phyloP scores from a whole-genome alignment of 2,797 vertebrate species.

The Gymnothorax javanicus region DNA sequence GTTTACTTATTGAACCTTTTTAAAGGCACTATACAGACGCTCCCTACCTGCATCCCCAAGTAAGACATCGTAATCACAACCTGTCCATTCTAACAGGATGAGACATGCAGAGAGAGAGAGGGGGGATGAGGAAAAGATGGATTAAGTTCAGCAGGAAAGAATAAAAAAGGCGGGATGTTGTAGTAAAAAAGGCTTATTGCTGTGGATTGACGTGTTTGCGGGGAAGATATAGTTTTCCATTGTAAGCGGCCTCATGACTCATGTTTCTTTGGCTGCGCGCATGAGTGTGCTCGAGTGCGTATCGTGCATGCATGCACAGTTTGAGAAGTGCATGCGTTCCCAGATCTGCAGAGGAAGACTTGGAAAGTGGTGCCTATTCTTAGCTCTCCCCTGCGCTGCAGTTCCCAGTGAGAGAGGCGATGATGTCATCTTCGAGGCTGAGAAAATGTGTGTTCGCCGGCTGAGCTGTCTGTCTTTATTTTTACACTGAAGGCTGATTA shows the following conservation, averaged over 20 bases:
- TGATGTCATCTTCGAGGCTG: slow-evolving; percentile 24
- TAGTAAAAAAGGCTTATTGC: slow-evolving; percentile 30
- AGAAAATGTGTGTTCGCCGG: slow-evolving; percentile 5
- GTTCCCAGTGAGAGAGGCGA: slow-evolving; percentile 8
- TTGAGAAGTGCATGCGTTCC: background rate
- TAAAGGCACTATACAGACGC: background rate
- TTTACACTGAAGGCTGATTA: slow-evolving; percentile 14
- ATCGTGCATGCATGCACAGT: background rate
- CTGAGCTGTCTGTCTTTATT: slow-evolving; percentile 25
- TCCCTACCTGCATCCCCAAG: background rate
- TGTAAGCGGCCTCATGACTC: slow-evolving; percentile 12
- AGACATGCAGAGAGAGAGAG: slow-evolving; percentile 4
- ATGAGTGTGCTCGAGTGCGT: background rate
- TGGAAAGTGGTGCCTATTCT: background rate
- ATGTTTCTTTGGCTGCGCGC: background rate
- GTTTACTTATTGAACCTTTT: background rate
- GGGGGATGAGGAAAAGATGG: background rate
- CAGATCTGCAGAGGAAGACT: slow-evolving; percentile 4
- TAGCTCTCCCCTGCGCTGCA: background rate
- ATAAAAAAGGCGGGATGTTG: slow-evolving; percentile 17
- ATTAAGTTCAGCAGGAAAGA: background rate
- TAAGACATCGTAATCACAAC: background rate
- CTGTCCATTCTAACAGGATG: slow-evolving; percentile 6
- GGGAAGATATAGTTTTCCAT: slow-evolving; percentile 40
- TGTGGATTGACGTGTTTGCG: slow-evolving; percentile 39